Evolutionary conservation across 2,888 invertebrate genomes (phyloP).

Genomic region (Erebia aethiops): DNA sequence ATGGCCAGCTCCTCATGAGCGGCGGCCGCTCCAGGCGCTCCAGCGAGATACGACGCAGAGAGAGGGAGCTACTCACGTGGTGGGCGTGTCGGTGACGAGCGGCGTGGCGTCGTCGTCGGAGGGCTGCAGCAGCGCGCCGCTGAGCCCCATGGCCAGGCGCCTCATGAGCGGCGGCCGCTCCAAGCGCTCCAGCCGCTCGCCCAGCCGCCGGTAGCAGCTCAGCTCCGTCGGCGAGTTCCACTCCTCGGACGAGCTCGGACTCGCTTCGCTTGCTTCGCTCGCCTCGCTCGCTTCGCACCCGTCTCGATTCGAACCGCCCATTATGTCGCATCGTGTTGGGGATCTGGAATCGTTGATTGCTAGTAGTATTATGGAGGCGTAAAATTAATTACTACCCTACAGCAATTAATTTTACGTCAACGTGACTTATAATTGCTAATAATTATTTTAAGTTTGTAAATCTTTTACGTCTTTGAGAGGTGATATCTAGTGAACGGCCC

Average conservation of each 20-base stretch:
- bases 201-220: conserved; percentile 91
- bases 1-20: conserved; percentile 90
- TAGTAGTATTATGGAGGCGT: too few relatives aligned
- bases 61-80: conserved; percentile 61
- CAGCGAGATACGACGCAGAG: conserved; percentile 2
- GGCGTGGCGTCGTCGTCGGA: conserved; percentile 88
- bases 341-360: too few relatives aligned
- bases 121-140: conserved; percentile 78
- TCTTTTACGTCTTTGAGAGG: too few relatives aligned
- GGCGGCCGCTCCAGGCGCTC: conserved; percentile 87
- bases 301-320: conserved; percentile 57
- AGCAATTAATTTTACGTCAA: too few relatives aligned
- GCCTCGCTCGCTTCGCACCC: conserved; percentile 61
- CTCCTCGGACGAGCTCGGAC: conserved; percentile 91
- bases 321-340: conserved; percentile 68
- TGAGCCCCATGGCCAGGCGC: conserved; percentile 89
- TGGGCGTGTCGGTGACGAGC: conserved; percentile 86
- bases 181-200: conserved; percentile 83
- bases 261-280: conserved; percentile 66
- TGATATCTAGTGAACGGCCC: too few relatives aligned
- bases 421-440: too few relatives aligned
- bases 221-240: conserved; percentile 94
- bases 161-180: conserved; percentile 91
- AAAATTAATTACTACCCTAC: too few relatives aligned
- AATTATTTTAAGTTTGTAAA: too few relatives aligned